Percentiles rank a stretch among this genome's conserved stretches.
Evolutionary conservation across 2,113 vertebrate genomes (phyloP).

Genomic region (Larimichthys polyactis): DNA sequence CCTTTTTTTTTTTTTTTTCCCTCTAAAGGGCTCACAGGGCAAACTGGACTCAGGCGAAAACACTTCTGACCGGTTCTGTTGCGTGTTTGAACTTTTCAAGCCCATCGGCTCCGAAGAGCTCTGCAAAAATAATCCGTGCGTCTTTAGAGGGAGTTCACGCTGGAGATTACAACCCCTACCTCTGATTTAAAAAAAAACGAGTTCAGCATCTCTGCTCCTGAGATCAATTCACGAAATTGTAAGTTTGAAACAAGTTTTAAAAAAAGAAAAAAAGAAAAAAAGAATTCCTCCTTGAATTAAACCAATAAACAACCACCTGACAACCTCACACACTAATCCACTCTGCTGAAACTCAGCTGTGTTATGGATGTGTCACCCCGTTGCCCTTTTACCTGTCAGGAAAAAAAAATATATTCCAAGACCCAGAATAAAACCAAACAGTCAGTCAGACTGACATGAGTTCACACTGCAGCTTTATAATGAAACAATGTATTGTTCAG

Average conservation of each 20-base stretch:
- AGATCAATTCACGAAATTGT: neutral
- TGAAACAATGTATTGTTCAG: neutral
- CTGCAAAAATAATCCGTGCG: slow-evolving; percentile 1
- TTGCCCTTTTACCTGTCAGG: neutral
- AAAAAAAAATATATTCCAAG: neutral
- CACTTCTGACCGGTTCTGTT: slow-evolving; percentile 6
- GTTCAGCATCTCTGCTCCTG: neutral
- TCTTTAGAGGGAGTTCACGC: neutral
- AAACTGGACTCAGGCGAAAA: slow-evolving; percentile 9
- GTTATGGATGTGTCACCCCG: too few species aligned
- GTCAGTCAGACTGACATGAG: neutral
- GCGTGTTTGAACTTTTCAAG: neutral
- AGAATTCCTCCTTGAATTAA: neutral
- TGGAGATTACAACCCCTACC: neutral
- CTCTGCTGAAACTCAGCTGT: neutral
- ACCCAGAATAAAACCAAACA: neutral
- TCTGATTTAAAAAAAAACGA: neutral
- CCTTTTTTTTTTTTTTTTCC: neutral
- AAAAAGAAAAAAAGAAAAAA: neutral
- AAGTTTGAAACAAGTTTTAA: neutral
- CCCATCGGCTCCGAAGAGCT: fast-evolving
- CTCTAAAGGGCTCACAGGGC: slow-evolving; percentile 20
- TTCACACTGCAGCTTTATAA: neutral
- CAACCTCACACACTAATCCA: neutral
- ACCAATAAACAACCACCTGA: too few species aligned